These are phyloP conservation scores for Rhea pennata DNA, from an alignment of 2,113 vertebrate species.

Conservation along the genomic window DNA sequence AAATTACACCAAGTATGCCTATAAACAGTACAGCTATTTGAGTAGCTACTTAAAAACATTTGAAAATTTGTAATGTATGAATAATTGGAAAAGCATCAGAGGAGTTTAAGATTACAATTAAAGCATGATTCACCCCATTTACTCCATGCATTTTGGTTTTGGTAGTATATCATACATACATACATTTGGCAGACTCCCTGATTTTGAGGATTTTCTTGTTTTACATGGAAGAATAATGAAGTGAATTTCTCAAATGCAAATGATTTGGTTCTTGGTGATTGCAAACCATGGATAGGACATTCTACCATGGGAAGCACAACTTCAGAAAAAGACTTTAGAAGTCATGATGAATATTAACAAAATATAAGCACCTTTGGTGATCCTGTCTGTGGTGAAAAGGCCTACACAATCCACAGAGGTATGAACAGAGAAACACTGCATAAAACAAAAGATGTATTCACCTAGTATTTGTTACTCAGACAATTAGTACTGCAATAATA, in stretches of 20 bases:
- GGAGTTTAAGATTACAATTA: neutral
- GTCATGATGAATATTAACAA: neutral
- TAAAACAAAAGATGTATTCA: neutral
- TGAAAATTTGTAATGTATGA: neutral
- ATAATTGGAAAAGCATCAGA: neutral
- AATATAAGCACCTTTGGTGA: neutral
- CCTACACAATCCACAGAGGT: neutral
- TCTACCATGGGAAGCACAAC: neutral
- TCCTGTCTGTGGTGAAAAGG: neutral
- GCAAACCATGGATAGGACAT: neutral
- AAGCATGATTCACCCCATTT: neutral
- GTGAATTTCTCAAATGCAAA: neutral
- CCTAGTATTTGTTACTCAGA: neutral
- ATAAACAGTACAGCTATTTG: neutral
- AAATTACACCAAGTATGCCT: neutral
- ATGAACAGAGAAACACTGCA: neutral
- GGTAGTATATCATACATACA: neutral
- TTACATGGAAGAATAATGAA: neutral
- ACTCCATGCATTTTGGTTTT: neutral
- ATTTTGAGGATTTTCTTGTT: neutral
- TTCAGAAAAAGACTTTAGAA: neutral
- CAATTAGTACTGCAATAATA: neutral
- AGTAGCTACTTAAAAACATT: neutral
- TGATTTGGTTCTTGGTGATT: neutral
- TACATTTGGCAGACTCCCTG: neutral